Evolutionary conservation across 2,113 vertebrate genomes (phyloP).

Genomic region (Lasiurus borealis): DNA sequence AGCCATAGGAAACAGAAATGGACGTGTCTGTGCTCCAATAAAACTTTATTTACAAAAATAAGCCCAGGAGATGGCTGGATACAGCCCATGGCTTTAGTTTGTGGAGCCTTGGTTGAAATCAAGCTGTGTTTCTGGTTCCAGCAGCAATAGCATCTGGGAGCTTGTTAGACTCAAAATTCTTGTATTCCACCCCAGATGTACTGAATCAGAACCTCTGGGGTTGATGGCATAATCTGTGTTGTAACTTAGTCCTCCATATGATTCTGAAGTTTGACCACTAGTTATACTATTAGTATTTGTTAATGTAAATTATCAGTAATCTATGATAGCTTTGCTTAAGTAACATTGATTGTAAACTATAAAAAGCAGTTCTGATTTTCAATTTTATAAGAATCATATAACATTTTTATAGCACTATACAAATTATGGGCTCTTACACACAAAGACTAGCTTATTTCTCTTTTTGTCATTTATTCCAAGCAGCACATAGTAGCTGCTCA

Average conservation of each 20-base stretch:
- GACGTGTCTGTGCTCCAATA: not conserved
- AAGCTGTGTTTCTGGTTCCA: not conserved
- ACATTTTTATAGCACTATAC: not conserved
- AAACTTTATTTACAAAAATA: conserved; percentile 49
- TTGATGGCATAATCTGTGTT: not conserved
- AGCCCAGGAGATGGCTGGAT: not conserved
- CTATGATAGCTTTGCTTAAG: conserved; percentile 34
- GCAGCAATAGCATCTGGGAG: not conserved
- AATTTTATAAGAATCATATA: not conserved
- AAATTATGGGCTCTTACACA: not conserved
- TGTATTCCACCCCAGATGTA: not conserved
- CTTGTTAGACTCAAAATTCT: not conserved
- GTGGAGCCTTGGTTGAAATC: not conserved
- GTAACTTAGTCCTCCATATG: not conserved
- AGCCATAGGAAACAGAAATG: not conserved
- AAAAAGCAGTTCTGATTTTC: conserved; percentile 16
- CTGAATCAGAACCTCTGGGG: not conserved
- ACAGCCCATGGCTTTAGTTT: not conserved
- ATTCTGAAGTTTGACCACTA: not conserved
- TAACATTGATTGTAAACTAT: not conserved
- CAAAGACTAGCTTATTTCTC: not conserved
- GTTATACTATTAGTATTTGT: not conserved
- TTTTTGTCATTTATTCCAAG: not conserved
- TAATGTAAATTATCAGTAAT: not conserved
- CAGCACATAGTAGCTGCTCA: not conserved